Evolutionary conservation across 1,140 invertebrate species (phyloP).

Genomic region (Nasonia giraulti): DNA sequence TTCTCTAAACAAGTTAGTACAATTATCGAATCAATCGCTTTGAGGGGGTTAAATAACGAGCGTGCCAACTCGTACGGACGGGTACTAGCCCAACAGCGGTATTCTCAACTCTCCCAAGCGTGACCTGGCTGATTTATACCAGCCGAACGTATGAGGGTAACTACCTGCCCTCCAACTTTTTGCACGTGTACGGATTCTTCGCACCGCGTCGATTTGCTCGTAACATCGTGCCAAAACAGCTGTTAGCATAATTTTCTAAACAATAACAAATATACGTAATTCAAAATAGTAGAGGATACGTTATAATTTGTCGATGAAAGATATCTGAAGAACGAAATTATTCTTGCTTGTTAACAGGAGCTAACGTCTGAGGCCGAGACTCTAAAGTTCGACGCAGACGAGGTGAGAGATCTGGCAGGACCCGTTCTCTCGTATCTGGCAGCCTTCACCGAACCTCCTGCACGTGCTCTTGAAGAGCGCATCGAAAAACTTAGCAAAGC

Average conservation of each 20-base stretch:
- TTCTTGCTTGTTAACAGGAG: constrained; percentile 72
- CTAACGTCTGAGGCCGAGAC: constrained; percentile 78
- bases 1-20: too few relatives aligned
- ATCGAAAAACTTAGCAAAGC: constrained; percentile 76
- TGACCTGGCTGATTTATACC: neutral
- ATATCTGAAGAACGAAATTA: neutral
- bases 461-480: constrained; percentile 75
- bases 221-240: neutral
- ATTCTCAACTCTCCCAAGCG: constrained; percentile 15
- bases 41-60: constrained; percentile 20
- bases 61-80: constrained; percentile 28
- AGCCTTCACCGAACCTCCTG: constrained; percentile 76
- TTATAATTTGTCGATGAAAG: neutral
- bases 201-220: neutral
- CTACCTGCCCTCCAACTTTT: neutral
- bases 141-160: neutral
- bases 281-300: too few relatives aligned
- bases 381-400: constrained; percentile 70
- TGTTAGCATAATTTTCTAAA: too few relatives aligned
- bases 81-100: constrained; percentile 8
- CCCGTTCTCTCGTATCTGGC: constrained; percentile 78
- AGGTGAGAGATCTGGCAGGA: constrained; percentile 71
- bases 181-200: neutral
- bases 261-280: too few relatives aligned
- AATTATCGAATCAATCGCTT: constrained; percentile 27